Evolutionary conservation across 1,140 invertebrate species (phyloP), one percentile per base, ranked within the genome.

Genomic region (Arion vulgaris): DNA sequence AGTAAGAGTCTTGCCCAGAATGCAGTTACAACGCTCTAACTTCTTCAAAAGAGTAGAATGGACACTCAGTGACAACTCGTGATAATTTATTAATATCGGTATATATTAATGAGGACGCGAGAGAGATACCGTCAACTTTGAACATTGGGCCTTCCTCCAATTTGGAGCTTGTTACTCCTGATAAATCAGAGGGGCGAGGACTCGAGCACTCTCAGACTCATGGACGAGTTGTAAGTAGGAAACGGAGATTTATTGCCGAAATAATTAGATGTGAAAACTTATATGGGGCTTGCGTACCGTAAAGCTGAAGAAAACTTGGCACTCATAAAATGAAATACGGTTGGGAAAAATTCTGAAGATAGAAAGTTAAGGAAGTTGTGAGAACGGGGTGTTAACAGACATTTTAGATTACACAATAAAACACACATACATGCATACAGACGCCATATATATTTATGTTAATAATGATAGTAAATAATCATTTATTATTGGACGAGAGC

Each of bases 11-110:
- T 5, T 57, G 5, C 23, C 15, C 9, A 9, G 9, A 15, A 15
- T 5, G 5, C 41, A 23, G 53, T 19, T 23, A 57, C 53, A 5
- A 9, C 53, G 53, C 28, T 32, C 62, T 32, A 66, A 2, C 32
- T 17, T 66, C 62, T 34, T 66, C 62, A 66, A 66, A 66, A 66
- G 51, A 28, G 62, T 17, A 32, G 11, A 66, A 34, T n/a, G 62
- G 28, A 7, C 62, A 66, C 28, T 57, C 34, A 71, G 66, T 71
- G 68, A 51, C 62, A 71, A 11, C 26, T n/a, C 38, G 13, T 11
- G 45, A 57, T 80, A 69, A 80, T 80, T 80, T 80, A 80, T 80
- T 80, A 80, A 80, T 80, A 80, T 80, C 78, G 71, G 38, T 36
- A 71, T 69, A 32, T 80, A 38, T 39, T 71, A 69, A 69, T 69